These are phyloP conservation scores for Trichosurus vulpecula DNA, from an alignment of 2,797 vertebrate species.

Conservation along the genomic window DNA sequence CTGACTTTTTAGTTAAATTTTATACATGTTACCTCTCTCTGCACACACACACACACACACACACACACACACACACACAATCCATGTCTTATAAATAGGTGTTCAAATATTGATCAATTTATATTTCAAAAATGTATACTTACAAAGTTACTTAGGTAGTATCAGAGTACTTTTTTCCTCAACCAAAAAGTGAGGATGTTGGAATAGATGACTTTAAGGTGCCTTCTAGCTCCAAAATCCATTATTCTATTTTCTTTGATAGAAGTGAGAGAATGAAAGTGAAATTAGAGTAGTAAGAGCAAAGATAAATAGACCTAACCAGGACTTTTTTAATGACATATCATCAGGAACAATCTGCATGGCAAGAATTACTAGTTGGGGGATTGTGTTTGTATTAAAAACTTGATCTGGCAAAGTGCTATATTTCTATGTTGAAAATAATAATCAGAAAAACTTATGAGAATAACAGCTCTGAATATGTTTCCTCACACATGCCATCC, in stretches of 20 bases:
- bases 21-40: not conserved
- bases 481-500: not conserved
- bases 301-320: not conserved
- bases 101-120: not conserved
- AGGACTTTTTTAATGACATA: not conserved
- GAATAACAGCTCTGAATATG: not conserved
- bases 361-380: not conserved
- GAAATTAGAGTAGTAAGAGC: not conserved
- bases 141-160: not conserved
- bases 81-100: not conserved
- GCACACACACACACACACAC: not conserved
- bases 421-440: not conserved
- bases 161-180: not conserved
- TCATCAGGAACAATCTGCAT: not conserved
- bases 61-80: not conserved
- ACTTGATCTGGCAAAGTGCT: not conserved
- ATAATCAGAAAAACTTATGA: conserved; percentile 22
- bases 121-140: not conserved
- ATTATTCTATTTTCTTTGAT: not conserved
- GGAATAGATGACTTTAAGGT: not conserved
- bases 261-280: not conserved
- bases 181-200: not conserved
- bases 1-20: not conserved
- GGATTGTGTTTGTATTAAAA: not conserved
- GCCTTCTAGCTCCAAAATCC: not conserved